phyloP scores from a whole-genome alignment of 2,797 vertebrate species.

The Anas georgica region DNA sequence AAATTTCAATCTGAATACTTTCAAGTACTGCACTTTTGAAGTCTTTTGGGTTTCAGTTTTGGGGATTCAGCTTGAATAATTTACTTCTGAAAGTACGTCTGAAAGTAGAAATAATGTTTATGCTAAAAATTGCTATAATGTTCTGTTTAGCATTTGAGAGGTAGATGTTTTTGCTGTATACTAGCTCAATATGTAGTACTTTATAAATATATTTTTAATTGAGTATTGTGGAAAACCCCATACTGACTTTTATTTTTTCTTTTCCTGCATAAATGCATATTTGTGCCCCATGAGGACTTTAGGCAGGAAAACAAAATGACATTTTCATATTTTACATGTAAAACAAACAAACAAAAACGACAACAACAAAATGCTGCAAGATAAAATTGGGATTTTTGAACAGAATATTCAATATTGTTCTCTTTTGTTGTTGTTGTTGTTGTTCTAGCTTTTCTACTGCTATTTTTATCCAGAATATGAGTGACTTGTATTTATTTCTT shows the following conservation, averaged over 20 bases:
- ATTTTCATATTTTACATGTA: neutral
- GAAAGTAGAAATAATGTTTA: neutral
- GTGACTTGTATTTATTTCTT: neutral
- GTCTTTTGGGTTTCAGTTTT: neutral
- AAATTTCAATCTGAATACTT: neutral
- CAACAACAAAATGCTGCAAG: no score
- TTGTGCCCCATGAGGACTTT: neutral
- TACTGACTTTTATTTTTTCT: neutral
- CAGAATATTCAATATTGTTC: no score
- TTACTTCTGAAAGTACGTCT: neutral
- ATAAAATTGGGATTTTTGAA: no score
- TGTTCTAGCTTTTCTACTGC: neutral
- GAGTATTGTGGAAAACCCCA: neutral
- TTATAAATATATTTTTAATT: neutral
- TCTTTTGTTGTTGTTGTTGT: neutral
- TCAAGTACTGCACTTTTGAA: neutral
- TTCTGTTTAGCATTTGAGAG: neutral
- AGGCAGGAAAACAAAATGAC: neutral
- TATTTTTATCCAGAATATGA: rapidly evolving
- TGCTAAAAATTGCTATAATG: neutral
- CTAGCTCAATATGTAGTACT: neutral
- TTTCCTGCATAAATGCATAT: neutral
- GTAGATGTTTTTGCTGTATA: neutral
- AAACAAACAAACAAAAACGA: neutral
- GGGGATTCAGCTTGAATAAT: conserved; percentile 4